These are phyloP conservation scores for Coenobita brevimanus DNA, from an alignment of 1,140 invertebrate species.

Conservation along the genomic window DNA sequence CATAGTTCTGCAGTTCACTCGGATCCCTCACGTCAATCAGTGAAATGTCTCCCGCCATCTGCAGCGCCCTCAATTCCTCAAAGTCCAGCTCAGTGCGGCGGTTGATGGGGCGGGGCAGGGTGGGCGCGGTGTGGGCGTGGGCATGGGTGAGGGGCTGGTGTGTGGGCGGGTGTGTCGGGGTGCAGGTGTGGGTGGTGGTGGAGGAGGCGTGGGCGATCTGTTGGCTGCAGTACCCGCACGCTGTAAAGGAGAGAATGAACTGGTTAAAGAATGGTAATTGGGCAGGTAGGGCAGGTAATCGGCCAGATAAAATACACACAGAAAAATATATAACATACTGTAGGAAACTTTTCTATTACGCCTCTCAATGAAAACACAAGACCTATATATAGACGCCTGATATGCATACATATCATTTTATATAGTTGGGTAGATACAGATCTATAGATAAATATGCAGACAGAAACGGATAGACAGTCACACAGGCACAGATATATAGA, in stretches of 20 bases:
- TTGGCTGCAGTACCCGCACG: conserved; percentile 45
- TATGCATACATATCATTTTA: no score
- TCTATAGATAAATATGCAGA: no score
- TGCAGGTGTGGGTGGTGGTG: neutral
- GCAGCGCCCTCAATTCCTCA: conserved; percentile 40
- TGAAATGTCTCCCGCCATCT: conserved; percentile 43
- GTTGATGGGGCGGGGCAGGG: conserved; percentile 18
- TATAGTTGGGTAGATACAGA: no score
- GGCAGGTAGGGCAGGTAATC: no score
- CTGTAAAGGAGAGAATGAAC: neutral
- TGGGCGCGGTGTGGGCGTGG: neutral
- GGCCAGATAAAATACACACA: neutral
- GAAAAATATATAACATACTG: no score
- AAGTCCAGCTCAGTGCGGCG: conserved; percentile 53
- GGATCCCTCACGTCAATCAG: conserved; percentile 47
- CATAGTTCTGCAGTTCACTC: conserved; percentile 31
- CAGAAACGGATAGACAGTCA: no score
- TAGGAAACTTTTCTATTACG: no score
- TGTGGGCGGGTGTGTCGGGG: neutral
- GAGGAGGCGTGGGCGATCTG: conserved; percentile 30
- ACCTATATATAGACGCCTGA: no score
- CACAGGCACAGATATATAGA: no score
- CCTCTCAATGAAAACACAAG: no score
- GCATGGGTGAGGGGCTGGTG: neutral
- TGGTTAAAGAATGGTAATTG: neutral